Percentiles rank a stretch among this genome's conserved stretches.
phyloP scores from a whole-genome alignment of 2,113 vertebrate species.

The Riparia riparia region DNA sequence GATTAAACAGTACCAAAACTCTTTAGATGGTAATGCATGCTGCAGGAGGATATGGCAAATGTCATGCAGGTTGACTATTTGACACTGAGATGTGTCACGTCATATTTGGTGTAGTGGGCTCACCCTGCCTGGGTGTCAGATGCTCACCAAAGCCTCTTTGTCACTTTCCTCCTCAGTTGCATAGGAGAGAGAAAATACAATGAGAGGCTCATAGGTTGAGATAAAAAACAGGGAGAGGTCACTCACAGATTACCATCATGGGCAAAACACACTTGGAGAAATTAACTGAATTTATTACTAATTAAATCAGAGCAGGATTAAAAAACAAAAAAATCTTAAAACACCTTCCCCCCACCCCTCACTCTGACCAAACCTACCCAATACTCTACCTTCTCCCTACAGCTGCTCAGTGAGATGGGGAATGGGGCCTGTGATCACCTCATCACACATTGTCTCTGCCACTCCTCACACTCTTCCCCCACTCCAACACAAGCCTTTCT shows the following conservation, averaged over 20 bases:
- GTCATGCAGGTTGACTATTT: neutral
- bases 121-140: neutral
- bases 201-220: neutral
- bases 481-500: neutral
- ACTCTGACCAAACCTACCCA: neutral
- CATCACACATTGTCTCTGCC: neutral
- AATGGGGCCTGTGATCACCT: neutral
- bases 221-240: neutral
- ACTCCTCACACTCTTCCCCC: neutral
- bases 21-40: neutral
- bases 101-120: neutral
- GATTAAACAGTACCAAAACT: neutral
- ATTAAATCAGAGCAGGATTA: neutral
- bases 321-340: neutral
- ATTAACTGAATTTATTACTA: neutral
- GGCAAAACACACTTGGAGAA: neutral
- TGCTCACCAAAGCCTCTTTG: neutral
- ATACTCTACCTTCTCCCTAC: neutral
- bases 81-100: neutral
- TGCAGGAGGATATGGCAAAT: neutral
- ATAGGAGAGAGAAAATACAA: neutral
- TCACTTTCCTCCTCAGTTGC: neutral
- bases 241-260: neutral
- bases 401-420: neutral
- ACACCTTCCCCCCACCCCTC: accelerated